Evolutionary conservation across 2,888 invertebrate genomes (phyloP).

Genomic region (Lasioglossum leucozonium): DNA sequence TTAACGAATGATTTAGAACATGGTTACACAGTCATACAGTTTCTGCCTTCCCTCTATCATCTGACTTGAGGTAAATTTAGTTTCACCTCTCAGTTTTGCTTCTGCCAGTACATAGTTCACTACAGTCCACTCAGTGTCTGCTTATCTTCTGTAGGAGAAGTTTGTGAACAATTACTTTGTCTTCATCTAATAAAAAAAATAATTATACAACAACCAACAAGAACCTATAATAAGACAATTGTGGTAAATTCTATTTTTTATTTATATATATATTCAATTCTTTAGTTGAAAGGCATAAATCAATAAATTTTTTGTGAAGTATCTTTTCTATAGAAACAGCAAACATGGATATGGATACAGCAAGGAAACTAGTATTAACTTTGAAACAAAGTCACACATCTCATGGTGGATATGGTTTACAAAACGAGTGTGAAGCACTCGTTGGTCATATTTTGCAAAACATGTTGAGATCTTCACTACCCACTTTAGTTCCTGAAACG

Average conservation of each 20-base stretch:
- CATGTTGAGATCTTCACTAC: constrained; percentile 79
- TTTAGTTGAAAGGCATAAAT: not conserved
- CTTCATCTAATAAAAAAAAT: not conserved
- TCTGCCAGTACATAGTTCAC: constrained; percentile 77
- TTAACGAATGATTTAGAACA: constrained; percentile 39
- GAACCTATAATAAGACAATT: not conserved
- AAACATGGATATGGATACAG: constrained; percentile 77
- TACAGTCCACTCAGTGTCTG: constrained; percentile 75
- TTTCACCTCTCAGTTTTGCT: constrained; percentile 80
- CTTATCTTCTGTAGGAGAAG: constrained; percentile 43
- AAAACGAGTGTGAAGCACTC: constrained; percentile 81
- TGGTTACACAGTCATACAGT: constrained; percentile 46
- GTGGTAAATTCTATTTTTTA: constrained; percentile 11
- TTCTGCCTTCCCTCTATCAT: constrained; percentile 67
- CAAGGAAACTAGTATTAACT: constrained; percentile 78
- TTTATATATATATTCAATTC: constrained; percentile 12
- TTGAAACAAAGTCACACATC: constrained; percentile 77
- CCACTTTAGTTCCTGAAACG: constrained; percentile 73
- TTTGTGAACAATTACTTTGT: constrained; percentile 24
- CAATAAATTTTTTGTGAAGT: not conserved
- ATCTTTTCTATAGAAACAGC: constrained; percentile 12
- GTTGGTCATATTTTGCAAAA: constrained; percentile 80
- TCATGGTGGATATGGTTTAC: constrained; percentile 80
- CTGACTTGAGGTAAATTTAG: constrained; percentile 82
- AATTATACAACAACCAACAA: constrained; percentile 3